Conservation (phyloP, 2,113 vertebrate genomes). For the Turdus rufiventris region DNA sequence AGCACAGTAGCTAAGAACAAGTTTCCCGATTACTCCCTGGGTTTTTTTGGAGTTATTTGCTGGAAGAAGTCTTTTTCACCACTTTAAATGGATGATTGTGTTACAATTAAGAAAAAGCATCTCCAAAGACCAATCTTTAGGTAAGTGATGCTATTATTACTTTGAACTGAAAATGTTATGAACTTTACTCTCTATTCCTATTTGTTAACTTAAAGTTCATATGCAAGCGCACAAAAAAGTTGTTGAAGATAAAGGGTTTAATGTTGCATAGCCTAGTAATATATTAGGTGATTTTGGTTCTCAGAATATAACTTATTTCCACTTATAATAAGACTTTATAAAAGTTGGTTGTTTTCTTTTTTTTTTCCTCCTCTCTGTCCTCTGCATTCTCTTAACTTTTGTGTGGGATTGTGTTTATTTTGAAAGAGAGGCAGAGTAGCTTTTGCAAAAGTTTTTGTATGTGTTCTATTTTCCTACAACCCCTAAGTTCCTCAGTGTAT, state of each 20-base stretch:
- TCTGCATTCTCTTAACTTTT: constrained; percentile 38
- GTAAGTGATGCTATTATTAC: constrained; percentile 73
- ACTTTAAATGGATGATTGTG: constrained; percentile 90
- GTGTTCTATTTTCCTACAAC: constrained; percentile 23
- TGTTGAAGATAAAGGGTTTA: background rate
- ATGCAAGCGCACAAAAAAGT: background rate
- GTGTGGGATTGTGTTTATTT: constrained; percentile 29
- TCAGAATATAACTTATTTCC: background rate
- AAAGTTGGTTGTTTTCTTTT: background rate
- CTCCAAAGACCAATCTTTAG: constrained; percentile 89
- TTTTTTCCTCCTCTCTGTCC: background rate
- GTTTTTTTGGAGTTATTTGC: constrained; percentile 71
- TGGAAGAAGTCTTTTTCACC: constrained; percentile 66
- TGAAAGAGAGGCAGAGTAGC: constrained; percentile 13
- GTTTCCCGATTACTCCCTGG: constrained; percentile 58
- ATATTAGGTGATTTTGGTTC: background rate
- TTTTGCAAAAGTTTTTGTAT: constrained; percentile 28
- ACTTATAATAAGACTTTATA: background rate
- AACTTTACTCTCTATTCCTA: background rate
- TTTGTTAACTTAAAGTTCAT: background rate
- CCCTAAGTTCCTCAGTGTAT: constrained; percentile 36
- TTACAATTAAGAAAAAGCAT: constrained; percentile 88
- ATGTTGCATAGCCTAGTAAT: background rate
- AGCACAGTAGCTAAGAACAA: constrained; percentile 75
- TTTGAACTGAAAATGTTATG: background rate